Evolutionary conservation across 2,888 invertebrate species (phyloP).

Genomic region (Drosophila mettleri): DNA sequence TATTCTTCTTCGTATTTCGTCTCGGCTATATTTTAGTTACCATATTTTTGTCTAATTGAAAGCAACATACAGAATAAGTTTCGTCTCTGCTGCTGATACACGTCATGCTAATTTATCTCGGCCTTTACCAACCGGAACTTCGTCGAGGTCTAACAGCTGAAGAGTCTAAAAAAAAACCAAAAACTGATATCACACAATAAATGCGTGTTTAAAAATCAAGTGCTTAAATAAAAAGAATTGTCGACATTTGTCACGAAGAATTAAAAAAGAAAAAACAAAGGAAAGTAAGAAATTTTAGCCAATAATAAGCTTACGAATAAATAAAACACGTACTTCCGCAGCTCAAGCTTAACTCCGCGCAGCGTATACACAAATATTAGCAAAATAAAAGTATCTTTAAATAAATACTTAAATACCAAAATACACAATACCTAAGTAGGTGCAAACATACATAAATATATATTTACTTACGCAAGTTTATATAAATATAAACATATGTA

Average conservation of each 20-base stretch:
- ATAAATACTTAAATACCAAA: slow-evolving; percentile 17
- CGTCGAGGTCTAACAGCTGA: slow-evolving; percentile 47
- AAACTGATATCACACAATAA: slow-evolving; percentile 42
- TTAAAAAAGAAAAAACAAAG: slow-evolving; percentile 29
- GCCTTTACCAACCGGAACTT: slow-evolving; percentile 63
- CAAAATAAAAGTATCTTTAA: slow-evolving; percentile 3
- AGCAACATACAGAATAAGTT: slow-evolving; percentile 29
- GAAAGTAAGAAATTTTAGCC: slow-evolving; percentile 24
- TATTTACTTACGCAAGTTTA: slow-evolving; percentile 28
- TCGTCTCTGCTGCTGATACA: slow-evolving; percentile 55
- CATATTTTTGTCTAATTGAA: slow-evolving; percentile 32
- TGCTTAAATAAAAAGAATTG: slow-evolving; percentile 28
- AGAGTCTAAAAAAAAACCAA: slow-evolving; percentile 24
- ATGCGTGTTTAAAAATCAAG: slow-evolving; percentile 57
- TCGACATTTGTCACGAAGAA: slow-evolving; percentile 62
- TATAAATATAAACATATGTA: slow-evolving; percentile 1
- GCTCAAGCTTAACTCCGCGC: slow-evolving; percentile 15
- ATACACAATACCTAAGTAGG: not conserved
- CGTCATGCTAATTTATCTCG: slow-evolving; percentile 56
- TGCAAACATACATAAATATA: not conserved
- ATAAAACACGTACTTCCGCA: slow-evolving; percentile 62
- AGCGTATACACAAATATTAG: slow-evolving; percentile 9
- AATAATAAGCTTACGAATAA: slow-evolving; percentile 38
- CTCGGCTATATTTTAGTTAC: slow-evolving; percentile 32
- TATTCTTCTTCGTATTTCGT: not conserved